Base-by-base conservation (phyloP, 2,888 invertebrate species). In the Lepetodrilus schrolli region DNA sequence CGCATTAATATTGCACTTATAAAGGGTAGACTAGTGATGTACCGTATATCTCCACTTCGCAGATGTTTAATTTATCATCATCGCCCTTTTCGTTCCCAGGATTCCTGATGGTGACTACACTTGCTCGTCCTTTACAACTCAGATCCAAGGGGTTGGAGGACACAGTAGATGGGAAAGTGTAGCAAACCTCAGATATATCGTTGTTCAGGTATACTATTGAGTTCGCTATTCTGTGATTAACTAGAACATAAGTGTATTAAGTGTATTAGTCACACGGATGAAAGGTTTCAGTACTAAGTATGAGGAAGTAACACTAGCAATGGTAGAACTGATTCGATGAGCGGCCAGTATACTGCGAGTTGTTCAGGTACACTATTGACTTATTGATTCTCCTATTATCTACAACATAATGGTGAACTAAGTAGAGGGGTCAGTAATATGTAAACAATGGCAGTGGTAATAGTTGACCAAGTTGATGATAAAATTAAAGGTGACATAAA, bases 1-100 rank as follows among this genome's bases (percentile, higher is more conserved):
- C n/a, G n/a, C n/a, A n/a, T n/a, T n/a, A n/a, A n/a, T n/a, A n/a
- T n/a, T n/a, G n/a, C n/a, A n/a, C n/a, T n/a, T n/a, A n/a, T n/a
- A n/a, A n/a, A n/a, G n/a, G n/a, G n/a, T n/a, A n/a, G n/a, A n/a
- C n/a, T n/a, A n/a, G n/a, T n/a, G n/a, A n/a, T n/a, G n/a, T 30
- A 58, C 58, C 58, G 34, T 58, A 58, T 13, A 58, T 34, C 17
- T 58, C 30, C 58, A 58, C 30, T 17, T 30, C 58, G 17, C 58
- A 58, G 13, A 58, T 58, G 30, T 58, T 58, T 3, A 58, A 4
- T 58, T 26, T 1, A n/a, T 58, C 58, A 26, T 26, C 13, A 13
- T 1, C 1, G 1, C 1, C 13, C 2, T 7, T 0, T 17, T 0
- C 34, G 13, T 1, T 17, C 58, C 58, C 30, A 0, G 34, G 30